Percentiles rank a stretch among this genome's conserved stretches.
These are phyloP conservation scores for Cyphomyrus discorhynchus DNA, from an alignment of 2,113 vertebrate species.

Conservation along the genomic window DNA sequence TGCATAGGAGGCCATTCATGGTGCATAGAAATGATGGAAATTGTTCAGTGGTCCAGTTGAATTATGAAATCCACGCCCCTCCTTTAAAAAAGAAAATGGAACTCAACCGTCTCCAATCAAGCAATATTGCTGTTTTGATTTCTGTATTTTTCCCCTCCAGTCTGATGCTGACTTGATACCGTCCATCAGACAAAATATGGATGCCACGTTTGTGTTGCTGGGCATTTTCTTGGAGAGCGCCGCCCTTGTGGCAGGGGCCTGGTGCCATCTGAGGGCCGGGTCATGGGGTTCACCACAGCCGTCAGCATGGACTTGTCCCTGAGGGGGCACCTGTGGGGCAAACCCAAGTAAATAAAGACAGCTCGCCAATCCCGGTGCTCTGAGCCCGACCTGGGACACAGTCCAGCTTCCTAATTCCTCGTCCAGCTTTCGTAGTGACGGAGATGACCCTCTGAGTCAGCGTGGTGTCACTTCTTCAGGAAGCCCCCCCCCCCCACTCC, in stretches of 20 bases:
- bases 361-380: background rate
- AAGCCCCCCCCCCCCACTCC: background rate
- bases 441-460: background rate
- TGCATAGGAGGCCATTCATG: conserved; percentile 60
- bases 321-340: background rate
- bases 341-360: background rate
- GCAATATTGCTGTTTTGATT: background rate
- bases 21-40: conserved; percentile 74
- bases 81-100: too few relatives aligned
- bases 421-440: background rate
- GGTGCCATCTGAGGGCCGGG: background rate
- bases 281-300: background rate
- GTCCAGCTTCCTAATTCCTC: background rate
- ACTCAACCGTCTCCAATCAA: background rate
- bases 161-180: background rate
- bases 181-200: background rate
- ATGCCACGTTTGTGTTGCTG: background rate
- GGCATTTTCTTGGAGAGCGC: background rate
- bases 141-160: background rate
- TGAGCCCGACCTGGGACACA: background rate
- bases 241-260: background rate
- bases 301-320: background rate
- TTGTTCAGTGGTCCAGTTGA: conserved; percentile 71
- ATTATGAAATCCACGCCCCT: conserved; percentile 57
- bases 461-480: background rate